Conservation (phyloP, 2,113 vertebrate species). For the Cromileptes altivelis region DNA sequence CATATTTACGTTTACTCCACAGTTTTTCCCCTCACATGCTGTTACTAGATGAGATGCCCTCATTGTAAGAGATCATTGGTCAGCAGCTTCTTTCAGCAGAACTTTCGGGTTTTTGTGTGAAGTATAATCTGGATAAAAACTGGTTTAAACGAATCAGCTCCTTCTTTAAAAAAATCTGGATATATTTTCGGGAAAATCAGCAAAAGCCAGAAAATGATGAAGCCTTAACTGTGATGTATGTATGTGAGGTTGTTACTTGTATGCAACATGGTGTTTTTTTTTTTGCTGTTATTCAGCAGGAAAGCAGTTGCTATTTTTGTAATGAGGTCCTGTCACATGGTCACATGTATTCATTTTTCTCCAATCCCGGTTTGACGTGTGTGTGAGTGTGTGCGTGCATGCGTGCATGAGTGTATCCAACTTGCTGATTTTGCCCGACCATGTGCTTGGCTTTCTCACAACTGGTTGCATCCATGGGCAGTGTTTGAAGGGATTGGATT, state of each 20-base stretch:
- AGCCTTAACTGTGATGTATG: not conserved
- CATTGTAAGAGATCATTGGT: not conserved
- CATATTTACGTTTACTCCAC: not conserved
- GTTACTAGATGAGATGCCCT: not conserved
- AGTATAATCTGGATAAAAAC: not conserved
- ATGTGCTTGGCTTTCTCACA: slow-evolving; percentile 43
- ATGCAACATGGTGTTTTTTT: not conserved
- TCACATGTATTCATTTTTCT: slow-evolving; percentile 14
- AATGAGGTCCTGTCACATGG: slow-evolving; percentile 10
- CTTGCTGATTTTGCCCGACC: slow-evolving; percentile 5
- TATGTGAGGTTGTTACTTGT: not conserved
- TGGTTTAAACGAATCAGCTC: not conserved
- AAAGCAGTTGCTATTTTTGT: slow-evolving; percentile 1
- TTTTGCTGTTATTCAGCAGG: not conserved
- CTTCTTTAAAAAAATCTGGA: not conserved
- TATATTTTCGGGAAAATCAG: not conserved
- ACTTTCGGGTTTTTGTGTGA: not conserved
- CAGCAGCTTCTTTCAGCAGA: not conserved
- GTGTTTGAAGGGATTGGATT: slow-evolving; percentile 57
- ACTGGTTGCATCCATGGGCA: slow-evolving; percentile 38
- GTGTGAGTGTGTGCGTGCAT: not conserved
- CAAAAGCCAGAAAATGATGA: not conserved
- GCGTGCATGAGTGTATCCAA: not conserved
- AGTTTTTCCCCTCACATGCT: not conserved
- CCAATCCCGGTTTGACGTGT: not conserved